Conservation (phyloP, 2,797 vertebrate species). For the Petrocephalus sullivani region DNA sequence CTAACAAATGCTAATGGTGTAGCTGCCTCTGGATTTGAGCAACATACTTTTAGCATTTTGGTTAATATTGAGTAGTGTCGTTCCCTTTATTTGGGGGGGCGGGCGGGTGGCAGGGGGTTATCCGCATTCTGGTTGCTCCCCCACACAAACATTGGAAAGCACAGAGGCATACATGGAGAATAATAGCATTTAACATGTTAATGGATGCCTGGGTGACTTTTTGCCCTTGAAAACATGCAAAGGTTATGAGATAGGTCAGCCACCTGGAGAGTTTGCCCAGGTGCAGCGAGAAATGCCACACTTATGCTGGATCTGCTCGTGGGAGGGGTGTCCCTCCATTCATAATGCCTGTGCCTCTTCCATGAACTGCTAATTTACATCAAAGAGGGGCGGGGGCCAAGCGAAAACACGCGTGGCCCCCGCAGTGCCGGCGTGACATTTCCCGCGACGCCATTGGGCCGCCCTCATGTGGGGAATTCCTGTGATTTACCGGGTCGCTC, state of each 20-base stretch:
- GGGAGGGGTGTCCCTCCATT: not conserved
- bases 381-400: not conserved
- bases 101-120: not conserved
- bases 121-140: not conserved
- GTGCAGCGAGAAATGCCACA: not conserved
- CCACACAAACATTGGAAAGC: constrained; percentile 22
- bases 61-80: not conserved
- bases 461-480: not conserved
- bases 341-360: not conserved
- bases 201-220: not conserved
- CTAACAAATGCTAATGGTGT: constrained; percentile 78
- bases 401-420: not conserved
- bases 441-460: not conserved
- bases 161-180: constrained; percentile 40
- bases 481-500: not conserved
- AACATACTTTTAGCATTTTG: constrained; percentile 38
- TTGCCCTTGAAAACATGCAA: not conserved
- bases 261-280: not conserved
- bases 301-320: not conserved
- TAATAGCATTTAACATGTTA: constrained; percentile 23
- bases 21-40: constrained; percentile 66
- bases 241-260: constrained; percentile 2
- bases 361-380: not conserved
- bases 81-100: not conserved
- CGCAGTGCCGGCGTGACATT: not conserved